These are phyloP conservation scores for Hoplodrina blanda DNA, from an alignment of 2,888 invertebrate genomes.

Conservation along the genomic window DNA sequence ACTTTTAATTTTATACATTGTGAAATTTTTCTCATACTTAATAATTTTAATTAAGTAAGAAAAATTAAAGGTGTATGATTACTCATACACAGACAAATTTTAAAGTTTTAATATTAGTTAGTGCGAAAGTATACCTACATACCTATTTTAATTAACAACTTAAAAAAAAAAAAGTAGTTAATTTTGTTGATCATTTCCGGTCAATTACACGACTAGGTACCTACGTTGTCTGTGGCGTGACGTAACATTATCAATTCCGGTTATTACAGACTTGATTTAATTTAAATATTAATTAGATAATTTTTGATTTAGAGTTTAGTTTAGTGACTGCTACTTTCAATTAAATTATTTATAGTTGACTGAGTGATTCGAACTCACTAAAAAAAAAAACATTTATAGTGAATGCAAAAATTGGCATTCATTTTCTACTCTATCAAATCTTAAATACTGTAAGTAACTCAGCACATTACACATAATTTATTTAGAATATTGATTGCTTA, in stretches of 20 bases:
- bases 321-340: slow-evolving; percentile 5
- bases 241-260: slow-evolving; percentile 43
- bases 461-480: not conserved
- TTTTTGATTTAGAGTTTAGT: slow-evolving; percentile 14
- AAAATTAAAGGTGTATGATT: slow-evolving; percentile 8
- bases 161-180: slow-evolving; percentile 43
- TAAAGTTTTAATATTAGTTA: not conserved
- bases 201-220: slow-evolving; percentile 56
- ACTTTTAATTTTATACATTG: slow-evolving; percentile 27
- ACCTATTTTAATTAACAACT: slow-evolving; percentile 27
- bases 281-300: slow-evolving; percentile 36
- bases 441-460: not conserved
- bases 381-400: too few species aligned
- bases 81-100: not conserved
- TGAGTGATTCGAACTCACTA: too few species aligned
- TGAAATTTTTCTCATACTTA: slow-evolving; percentile 45
- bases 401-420: too few species aligned
- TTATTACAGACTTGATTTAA: slow-evolving; percentile 40
- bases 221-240: slow-evolving; percentile 41
- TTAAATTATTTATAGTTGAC: not conserved
- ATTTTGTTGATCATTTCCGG: slow-evolving; percentile 66
- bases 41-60: slow-evolving; percentile 48
- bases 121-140: slow-evolving; percentile 5
- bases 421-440: not conserved
- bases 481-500: not conserved